A percentile compares a stretch with the other conserved stretches of the same genome.
These are phyloP conservation scores for Eledona agricola DNA, from an alignment of 2,888 invertebrate species.

Conservation along the genomic window DNA sequence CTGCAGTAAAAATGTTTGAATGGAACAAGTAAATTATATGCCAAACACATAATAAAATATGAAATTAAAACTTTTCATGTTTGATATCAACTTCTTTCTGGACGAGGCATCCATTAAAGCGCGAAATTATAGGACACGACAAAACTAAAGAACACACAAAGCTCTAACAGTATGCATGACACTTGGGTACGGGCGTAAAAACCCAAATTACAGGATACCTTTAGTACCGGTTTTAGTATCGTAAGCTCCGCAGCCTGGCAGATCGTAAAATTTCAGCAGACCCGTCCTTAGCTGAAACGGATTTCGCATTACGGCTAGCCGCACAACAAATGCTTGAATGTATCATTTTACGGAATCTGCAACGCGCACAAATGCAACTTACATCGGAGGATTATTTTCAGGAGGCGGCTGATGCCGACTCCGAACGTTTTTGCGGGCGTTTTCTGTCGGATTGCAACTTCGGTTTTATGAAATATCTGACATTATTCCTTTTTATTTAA, in stretches of 20 bases:
- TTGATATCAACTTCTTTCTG: no score
- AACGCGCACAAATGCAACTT: conserved; percentile 32
- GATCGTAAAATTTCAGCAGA: conserved; percentile 42
- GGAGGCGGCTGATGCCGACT: conserved; percentile 5
- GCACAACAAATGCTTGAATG: conserved; percentile 35
- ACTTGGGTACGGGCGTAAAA: conserved; percentile 44
- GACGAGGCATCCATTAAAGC: conserved; percentile 12
- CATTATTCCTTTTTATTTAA: no score
- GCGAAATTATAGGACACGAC: conserved; percentile 20
- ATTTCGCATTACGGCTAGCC: conserved; percentile 37
- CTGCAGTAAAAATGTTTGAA: no score
- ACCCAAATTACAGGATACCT: conserved; percentile 47
- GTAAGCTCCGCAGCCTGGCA: conserved; percentile 42
- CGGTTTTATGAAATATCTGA: no score
- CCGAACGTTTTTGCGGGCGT: conserved; percentile 2
- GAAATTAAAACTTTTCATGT: no score
- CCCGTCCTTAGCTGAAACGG: conserved; percentile 37
- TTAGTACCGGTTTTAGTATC: conserved; percentile 46
- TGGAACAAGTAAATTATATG: no score
- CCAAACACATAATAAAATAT: no score
- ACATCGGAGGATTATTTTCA: conserved; percentile 4
- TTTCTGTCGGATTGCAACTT: not conserved
- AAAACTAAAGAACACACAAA: conserved; percentile 44
- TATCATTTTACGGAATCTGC: conserved; percentile 36
- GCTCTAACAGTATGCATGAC: conserved; percentile 44